phyloP scores from a whole-genome alignment of 2,888 invertebrate species.

The Ceratothoa steindachneri region DNA sequence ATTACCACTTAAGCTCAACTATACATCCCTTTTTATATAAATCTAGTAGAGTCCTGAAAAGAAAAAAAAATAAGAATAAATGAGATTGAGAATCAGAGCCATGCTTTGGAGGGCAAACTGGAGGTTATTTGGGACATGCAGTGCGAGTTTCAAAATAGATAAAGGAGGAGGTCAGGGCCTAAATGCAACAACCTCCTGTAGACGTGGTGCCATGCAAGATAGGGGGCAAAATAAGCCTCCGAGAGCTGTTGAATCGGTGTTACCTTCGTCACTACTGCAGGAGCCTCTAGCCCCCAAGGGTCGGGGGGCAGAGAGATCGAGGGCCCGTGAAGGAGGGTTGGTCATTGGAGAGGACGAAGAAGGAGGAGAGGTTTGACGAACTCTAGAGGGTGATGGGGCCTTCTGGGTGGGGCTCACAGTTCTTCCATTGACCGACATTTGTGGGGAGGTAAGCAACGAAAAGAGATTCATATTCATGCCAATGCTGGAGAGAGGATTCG shows the following conservation, averaged over 20 bases:
- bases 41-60: background rate
- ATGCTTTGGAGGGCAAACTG: background rate
- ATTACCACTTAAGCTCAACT: background rate
- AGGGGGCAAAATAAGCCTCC: background rate
- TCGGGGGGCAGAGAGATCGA: slow-evolving; percentile 47
- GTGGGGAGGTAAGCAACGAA: slow-evolving; percentile 43
- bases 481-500: slow-evolving; percentile 32
- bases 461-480: slow-evolving; percentile 43
- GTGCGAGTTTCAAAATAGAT: background rate
- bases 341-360: slow-evolving; percentile 39
- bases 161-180: background rate
- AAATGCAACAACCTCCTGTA: too few species aligned
- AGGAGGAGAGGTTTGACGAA: background rate
- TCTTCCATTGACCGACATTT: slow-evolving; percentile 36
- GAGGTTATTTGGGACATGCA: background rate
- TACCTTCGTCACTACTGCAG: slow-evolving; percentile 48
- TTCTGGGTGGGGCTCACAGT: slow-evolving; percentile 36
- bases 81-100: background rate
- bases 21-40: background rate
- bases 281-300: slow-evolving; percentile 39
- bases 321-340: slow-evolving; percentile 42
- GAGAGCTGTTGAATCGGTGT: slow-evolving; percentile 13
- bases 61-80: background rate
- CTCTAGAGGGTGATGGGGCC: slow-evolving; percentile 31
- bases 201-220: background rate